Evolutionary conservation across 1,140 invertebrate species (phyloP), one percentile per base, ranked within the genome.

Genomic region (Pogonognathellus flavescens): DNA sequence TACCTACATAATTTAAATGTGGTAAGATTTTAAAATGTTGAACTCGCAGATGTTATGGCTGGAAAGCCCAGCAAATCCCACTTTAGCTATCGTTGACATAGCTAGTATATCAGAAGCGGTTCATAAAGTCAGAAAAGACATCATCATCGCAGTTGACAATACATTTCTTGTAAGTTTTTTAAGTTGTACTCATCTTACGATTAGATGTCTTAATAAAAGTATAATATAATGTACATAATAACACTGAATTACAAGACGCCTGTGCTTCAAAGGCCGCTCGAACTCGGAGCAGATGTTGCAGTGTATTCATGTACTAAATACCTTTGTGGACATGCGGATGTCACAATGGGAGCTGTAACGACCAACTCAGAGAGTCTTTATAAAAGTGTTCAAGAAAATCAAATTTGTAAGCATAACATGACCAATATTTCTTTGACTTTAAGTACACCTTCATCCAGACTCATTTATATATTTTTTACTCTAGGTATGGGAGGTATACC

Each of bases 1-100:
- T n/a, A n/a, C n/a, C 31, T 41, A 41, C 31, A 41, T 41, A 41
- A 41, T 41, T 41, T 41, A 41, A 41, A 41, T 41, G 31, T 3
- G 16, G 50, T 14, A 25, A 55, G 6, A 16, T 85, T 14, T 80
- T 2, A 16, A 70, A 70, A 7, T 22, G 25, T 82, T 57, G 1
- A 11, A 76, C 6, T 62, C 76, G 14, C 20, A 97, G 95, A 93
- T 99, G 92, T 92, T 99, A 31, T 99, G 98, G 98, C 91, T 99
- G 76, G 98, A 99, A 92, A 96, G 96, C 0, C 98, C 98, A 0
- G 98, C 98, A 18, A 99, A 99, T 92, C 99, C 98, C 0, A 92
- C 96, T 0, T 90, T 99, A 88, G 97, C 97, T 92, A 91, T 99
- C 14, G 93, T 95, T 22, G 98, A 99, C 90, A 97, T 99, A 85